Base-by-base conservation (phyloP, 23 tunicate species). In the Ascidia mentula region DNA sequence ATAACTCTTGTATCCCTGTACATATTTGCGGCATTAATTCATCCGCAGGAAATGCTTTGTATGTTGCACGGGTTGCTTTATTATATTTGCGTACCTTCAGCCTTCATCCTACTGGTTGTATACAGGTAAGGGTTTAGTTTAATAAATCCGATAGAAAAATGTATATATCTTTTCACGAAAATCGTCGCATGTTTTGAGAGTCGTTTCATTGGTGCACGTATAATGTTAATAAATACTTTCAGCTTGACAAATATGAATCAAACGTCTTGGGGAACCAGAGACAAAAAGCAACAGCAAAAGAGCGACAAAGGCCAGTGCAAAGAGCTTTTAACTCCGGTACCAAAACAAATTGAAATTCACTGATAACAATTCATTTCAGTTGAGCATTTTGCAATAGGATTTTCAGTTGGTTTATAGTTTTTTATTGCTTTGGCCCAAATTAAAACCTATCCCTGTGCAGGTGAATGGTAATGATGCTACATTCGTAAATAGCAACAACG, bases 91-190 rank as follows among this genome's bases (percentile, higher is more conserved):
- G 96, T 96, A 36, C 99, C 99, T 18, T 96, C 99, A 15, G 95
- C 96, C 31, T 96, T 96, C 85, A 96, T 96, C 60, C 79, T 96
- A 17, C 84, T 96, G n/a, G 88, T 90, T 90, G 96, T 96, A 4
- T 96, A 96, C 87, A 92, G 92, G 92, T 87, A 45, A 32, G 13
- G 7, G 22, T 53, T 53, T 53, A 53, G 65, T 9, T 9, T 20
- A 53, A 53, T 9, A 53, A 5, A 53, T 53, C 24, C 24, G 22
- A 53, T 53, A 28, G 7, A 20, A 9, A 9, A 9, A 15, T 42
- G 53, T 42, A 42, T 9, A 42, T 42, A 42, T 42, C 15, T 42
- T 42, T 42, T n/a, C n/a, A n/a, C n/a, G n/a, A n/a, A n/a, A n/a
- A n/a, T n/a, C n/a, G n/a, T n/a, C n/a, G n/a, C n/a, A n/a, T n/a